These are phyloP conservation scores for Mycalesis mineus DNA, from an alignment of 2,888 invertebrate genomes.

Conservation along the genomic window DNA sequence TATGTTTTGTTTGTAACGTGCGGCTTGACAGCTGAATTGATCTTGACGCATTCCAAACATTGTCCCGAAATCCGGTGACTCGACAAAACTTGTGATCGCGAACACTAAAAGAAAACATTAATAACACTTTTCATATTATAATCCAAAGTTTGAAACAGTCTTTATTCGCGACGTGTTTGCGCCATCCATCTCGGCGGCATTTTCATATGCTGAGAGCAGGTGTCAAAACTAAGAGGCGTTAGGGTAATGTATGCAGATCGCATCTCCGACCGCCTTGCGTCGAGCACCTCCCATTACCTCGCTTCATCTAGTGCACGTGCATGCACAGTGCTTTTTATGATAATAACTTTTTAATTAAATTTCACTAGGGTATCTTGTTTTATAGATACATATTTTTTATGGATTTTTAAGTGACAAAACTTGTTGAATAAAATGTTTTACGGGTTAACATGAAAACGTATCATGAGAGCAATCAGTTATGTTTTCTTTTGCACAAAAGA, in stretches of 20 bases:
- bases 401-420: too few relatives aligned
- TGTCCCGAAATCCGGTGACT: too few relatives aligned
- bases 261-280: constrained; percentile 52
- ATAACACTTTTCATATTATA: constrained; percentile 37
- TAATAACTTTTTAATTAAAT: constrained; percentile 27
- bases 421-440: too few relatives aligned
- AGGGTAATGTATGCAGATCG: constrained; percentile 77
- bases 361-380: constrained; percentile 1
- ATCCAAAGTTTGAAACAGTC: constrained; percentile 54
- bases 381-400: background rate
- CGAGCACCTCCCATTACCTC: constrained; percentile 48
- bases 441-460: too few relatives aligned
- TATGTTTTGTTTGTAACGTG: too few relatives aligned
- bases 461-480: too few relatives aligned
- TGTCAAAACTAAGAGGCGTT: constrained; percentile 75
- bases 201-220: constrained; percentile 64
- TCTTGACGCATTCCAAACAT: too few relatives aligned
- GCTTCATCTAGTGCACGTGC: constrained; percentile 53
- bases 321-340: constrained; percentile 17
- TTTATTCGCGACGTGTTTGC: constrained; percentile 66
- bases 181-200: constrained; percentile 62
- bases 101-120: constrained; percentile 17
- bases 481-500: too few relatives aligned
- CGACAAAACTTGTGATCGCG: too few relatives aligned
- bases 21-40: too few relatives aligned